phyloP scores from a whole-genome alignment of 2,888 invertebrate species.

The Mythimna lalbum region DNA sequence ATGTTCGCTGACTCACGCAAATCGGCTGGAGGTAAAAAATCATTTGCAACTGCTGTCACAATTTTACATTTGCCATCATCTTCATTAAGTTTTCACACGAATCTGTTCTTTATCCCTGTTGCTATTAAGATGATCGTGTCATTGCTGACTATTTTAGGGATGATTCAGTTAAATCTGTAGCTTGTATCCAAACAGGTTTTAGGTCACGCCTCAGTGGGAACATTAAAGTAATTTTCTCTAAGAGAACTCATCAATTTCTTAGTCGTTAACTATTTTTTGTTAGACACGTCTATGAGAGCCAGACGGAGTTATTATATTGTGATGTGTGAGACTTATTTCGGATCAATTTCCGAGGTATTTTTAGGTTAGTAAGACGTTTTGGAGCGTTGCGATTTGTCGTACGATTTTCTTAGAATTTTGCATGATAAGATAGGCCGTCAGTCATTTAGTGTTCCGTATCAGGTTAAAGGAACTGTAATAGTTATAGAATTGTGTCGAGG shows the following conservation, averaged over 20 bases:
- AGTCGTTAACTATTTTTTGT: conserved; percentile 77
- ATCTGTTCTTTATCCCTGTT: conserved; percentile 62
- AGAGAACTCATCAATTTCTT: conserved; percentile 80
- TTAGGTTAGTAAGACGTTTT: conserved; percentile 55
- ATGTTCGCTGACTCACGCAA: conserved; percentile 82
- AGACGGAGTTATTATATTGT: conserved; percentile 72
- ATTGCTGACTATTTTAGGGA: conserved; percentile 32
- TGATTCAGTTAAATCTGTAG: conserved; percentile 54
- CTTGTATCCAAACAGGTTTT: conserved; percentile 58
- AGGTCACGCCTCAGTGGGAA: conserved; percentile 72
- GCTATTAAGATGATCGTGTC: conserved; percentile 53
- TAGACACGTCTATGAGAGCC: conserved; percentile 70
- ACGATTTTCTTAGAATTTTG: conserved; percentile 53
- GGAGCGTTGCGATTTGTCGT: conserved; percentile 24
- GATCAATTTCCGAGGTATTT: conserved; percentile 50
- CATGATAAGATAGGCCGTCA: conserved; percentile 58
- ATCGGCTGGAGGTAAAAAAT: conserved; percentile 68
- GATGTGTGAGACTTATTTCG: conserved; percentile 47
- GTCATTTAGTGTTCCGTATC: conserved; percentile 41
- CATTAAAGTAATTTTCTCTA: conserved; percentile 80
- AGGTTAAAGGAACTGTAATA: background rate
- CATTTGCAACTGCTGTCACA: conserved; percentile 60
- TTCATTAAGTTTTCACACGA: conserved; percentile 58
- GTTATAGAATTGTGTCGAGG: conserved; percentile 9
- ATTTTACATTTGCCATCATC: conserved; percentile 59